Conservation (phyloP, 2,113 vertebrate genomes). For the Carassius auratus region DNA sequence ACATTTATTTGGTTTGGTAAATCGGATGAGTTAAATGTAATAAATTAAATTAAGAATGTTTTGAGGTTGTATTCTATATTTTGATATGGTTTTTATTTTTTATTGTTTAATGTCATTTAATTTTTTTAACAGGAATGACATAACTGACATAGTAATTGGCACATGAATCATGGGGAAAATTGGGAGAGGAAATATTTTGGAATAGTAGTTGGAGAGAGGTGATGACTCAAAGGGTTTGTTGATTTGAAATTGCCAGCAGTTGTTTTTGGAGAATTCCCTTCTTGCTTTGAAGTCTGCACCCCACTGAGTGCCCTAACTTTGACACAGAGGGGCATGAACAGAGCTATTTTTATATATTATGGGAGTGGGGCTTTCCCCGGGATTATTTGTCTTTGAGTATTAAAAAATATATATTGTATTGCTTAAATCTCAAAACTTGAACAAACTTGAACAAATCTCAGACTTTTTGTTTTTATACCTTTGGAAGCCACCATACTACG, state of each 20-base stretch:
- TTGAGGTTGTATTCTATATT: background rate
- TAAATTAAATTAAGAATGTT: background rate
- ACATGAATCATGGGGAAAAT: background rate
- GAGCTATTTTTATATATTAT: constrained; percentile 77
- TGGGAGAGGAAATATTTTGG: constrained; percentile 38
- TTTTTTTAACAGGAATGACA: background rate
- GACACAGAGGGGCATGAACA: constrained; percentile 76
- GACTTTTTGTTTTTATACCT: background rate
- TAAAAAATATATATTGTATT: background rate
- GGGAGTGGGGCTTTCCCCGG: constrained; percentile 72
- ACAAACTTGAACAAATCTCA: background rate
- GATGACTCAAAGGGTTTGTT: constrained; percentile 69
- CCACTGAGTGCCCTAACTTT: constrained; percentile 78
- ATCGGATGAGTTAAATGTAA: background rate
- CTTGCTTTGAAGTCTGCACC: constrained; percentile 82
- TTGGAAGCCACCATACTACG: background rate
- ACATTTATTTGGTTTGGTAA: background rate
- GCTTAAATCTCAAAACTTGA: background rate
- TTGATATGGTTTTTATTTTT: background rate
- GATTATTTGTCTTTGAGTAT: constrained; percentile 29
- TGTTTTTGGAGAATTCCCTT: constrained; percentile 81
- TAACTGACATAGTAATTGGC: background rate
- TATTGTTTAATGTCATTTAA: background rate
- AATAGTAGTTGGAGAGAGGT: constrained; percentile 68
- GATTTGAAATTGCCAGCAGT: constrained; percentile 79